These are phyloP conservation scores for Takifugu ocellatus DNA, from an alignment of 2,797 vertebrate species.

Conservation along the genomic window DNA sequence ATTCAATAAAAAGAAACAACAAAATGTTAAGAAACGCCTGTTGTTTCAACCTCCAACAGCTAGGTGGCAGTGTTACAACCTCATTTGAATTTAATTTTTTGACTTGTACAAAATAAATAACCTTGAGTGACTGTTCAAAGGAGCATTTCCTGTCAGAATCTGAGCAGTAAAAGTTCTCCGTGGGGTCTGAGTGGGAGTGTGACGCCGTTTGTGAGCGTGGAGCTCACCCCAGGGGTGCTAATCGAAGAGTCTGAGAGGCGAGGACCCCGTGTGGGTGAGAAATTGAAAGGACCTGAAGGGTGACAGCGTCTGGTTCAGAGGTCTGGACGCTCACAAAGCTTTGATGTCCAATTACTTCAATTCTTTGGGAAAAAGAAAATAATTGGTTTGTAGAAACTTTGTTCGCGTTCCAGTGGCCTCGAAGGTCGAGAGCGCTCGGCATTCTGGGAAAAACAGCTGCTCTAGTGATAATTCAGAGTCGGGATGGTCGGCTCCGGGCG, in stretches of 20 bases:
- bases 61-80: background rate
- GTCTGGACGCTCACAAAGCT: constrained; percentile 13
- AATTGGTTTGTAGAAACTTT: constrained; percentile 4
- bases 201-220: background rate
- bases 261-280: background rate
- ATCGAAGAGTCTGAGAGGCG: background rate
- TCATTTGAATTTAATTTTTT: too few species aligned
- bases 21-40: too few species aligned
- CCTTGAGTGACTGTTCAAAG: too few species aligned
- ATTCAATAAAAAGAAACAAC: too few species aligned
- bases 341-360: constrained; percentile 7
- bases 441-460: constrained; percentile 1
- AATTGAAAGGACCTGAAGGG: constrained; percentile 26
- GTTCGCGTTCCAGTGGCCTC: background rate
- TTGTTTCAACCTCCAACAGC: background rate
- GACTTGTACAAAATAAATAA: too few species aligned
- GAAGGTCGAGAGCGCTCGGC: background rate
- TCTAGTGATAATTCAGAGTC: too few species aligned
- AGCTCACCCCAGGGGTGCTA: too few species aligned
- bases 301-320: constrained; percentile 24
- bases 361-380: constrained; percentile 3
- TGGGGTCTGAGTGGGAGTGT: too few species aligned
- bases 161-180: too few species aligned
- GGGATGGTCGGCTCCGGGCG: background rate
- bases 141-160: too few species aligned